Evolutionary conservation across 35 echinoderm and acorn worm species (phyloP), one percentile per base, ranked within the genome.

Genomic region (Amphiura filiformis): DNA sequence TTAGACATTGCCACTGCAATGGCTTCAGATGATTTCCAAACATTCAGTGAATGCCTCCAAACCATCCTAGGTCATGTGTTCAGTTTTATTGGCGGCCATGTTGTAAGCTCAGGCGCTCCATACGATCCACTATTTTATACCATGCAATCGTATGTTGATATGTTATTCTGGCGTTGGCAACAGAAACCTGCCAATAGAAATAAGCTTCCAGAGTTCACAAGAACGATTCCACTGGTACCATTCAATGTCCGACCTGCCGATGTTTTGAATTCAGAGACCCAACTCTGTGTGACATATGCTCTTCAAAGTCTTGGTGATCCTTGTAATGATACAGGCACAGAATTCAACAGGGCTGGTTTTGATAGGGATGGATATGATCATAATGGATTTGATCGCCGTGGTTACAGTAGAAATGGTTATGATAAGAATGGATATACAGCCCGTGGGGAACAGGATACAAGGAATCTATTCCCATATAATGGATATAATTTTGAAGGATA

Each of bases 151-250:
- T 99, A 99, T 39, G 84, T 94, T 0, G 96, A 99, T 65, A 99
- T 94, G 96, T 84, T 99, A 14, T 99, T 90, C 85, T 94, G 93
- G 96, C 78, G 86, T 0, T 99, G 96, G 96, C 96, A 94, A 49
- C 88, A 92, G 26, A 90, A 75, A 39, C 37, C 83, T 0, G 80
- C 90, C 0, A 91, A 93, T 30, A 30, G 20, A 33, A 81, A 89
- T 37, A 92, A 75, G 35, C 90, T 91, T 36, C 93, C 96, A 38
- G 39, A 76, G 23, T 88, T 89, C 76, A 82, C 89, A 9, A 38
- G 87, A 0, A 78, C 89, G 57, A 79, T 94, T 13, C 87, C 87
- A 20, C 89, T 99, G 87, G 87, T 99, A 31, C 93, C 96, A 17
- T 95, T 99, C 49, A 94, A 92, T 39, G 38, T 83, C 17, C 61